These are phyloP conservation scores for Podarcis cretensis DNA, from an alignment of 2,113 vertebrate species.

Conservation along the genomic window DNA sequence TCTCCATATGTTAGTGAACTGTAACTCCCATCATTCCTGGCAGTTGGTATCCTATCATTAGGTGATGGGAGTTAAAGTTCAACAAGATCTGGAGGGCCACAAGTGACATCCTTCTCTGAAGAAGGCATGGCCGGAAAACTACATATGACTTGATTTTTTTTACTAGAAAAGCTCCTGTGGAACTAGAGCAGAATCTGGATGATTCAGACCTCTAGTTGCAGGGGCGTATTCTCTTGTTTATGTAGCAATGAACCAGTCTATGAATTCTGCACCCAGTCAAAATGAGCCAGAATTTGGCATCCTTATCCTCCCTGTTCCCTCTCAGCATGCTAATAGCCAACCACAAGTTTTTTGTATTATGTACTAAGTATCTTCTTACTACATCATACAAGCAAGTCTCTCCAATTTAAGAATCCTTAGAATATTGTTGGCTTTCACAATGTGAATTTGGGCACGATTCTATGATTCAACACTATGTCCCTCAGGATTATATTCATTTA, in stretches of 20 bases:
- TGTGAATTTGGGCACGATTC: neutral
- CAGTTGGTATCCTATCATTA: too few relatives aligned
- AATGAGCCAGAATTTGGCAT: conserved; percentile 98
- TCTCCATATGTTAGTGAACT: too few relatives aligned
- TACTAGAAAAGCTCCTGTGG: conserved; percentile 79
- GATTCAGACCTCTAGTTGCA: conserved; percentile 99
- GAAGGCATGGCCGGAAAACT: neutral
- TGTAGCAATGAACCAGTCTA: conserved; percentile 95
- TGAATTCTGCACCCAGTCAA: conserved; percentile 96
- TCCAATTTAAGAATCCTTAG: neutral
- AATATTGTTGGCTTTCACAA: neutral
- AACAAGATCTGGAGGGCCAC: too few relatives aligned
- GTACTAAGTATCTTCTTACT: neutral
- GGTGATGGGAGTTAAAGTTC: too few relatives aligned
- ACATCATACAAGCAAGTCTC: neutral
- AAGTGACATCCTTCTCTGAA: neutral
- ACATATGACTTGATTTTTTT: conserved; percentile 81
- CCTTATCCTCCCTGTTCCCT: conserved; percentile 84
- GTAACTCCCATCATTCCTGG: too few relatives aligned
- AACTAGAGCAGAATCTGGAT: conserved; percentile 95
- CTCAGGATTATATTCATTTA: conserved; percentile 87
- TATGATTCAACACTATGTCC: neutral
- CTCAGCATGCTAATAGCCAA: neutral
- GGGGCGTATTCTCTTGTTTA: conserved; percentile 94
- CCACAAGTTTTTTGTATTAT: neutral